phyloP scores from a whole-genome alignment of 2,113 vertebrate species.

The Ophthalmolycus amberensis region DNA sequence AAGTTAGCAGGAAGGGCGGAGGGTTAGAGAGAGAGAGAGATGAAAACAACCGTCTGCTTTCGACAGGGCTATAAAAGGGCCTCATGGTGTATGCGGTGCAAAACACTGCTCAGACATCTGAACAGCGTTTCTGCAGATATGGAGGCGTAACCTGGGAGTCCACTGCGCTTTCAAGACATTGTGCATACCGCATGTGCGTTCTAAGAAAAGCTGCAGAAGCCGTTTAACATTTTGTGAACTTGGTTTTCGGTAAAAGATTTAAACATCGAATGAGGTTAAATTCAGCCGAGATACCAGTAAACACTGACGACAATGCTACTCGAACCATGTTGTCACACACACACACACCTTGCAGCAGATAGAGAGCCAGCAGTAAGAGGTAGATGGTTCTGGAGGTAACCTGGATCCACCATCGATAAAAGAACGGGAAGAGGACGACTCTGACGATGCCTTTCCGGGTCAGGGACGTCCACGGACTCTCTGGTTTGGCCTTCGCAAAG shows the following conservation, averaged over 20 bases:
- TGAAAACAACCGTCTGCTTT: conserved; percentile 18
- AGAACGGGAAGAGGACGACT: conserved; percentile 98
- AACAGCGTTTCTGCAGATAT: conserved; percentile 9
- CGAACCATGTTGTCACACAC: too few species aligned
- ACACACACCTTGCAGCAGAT: conserved; percentile 94
- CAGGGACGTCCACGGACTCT: conserved; percentile 98
- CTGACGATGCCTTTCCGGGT: conserved; percentile 97
- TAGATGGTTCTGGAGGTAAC: conserved; percentile 96
- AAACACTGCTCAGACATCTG: conserved; percentile 18
- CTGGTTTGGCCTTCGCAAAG: conserved; percentile 98
- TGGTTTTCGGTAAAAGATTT: background rate
- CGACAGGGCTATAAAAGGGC: conserved; percentile 21
- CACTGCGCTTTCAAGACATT: background rate
- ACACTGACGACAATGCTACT: background rate
- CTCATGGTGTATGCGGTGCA: conserved; percentile 13
- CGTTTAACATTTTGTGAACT: background rate
- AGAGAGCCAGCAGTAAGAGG: conserved; percentile 93
- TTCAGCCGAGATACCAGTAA: background rate
- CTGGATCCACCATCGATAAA: conserved; percentile 98
- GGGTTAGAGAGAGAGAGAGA: conserved; percentile 10
- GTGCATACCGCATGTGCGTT: background rate
- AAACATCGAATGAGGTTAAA: background rate
- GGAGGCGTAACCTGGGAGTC: background rate
- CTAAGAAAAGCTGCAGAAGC: background rate
- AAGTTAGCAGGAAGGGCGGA: conserved; percentile 45